Conservation (phyloP, 2,113 vertebrate species). For the Microtus oregoni region DNA sequence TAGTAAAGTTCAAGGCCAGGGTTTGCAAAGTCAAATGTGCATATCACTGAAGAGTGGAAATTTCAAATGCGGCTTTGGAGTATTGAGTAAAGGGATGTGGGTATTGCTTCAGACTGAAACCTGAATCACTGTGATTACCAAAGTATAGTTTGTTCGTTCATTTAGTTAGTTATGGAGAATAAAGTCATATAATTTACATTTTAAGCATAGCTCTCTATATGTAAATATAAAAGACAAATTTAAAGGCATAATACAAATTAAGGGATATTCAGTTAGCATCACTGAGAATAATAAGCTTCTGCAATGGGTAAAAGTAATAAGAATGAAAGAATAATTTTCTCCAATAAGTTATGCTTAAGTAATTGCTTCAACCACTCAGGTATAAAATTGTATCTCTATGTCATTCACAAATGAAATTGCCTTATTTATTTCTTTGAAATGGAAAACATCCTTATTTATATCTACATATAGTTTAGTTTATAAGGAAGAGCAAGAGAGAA, state of each 20-base stretch:
- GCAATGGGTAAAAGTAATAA: neutral
- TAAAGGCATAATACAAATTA: neutral
- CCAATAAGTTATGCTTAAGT: conserved; percentile 11
- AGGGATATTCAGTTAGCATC: neutral
- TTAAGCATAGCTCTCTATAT: neutral
- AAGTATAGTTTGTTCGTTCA: neutral
- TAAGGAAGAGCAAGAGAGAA: conserved; percentile 15
- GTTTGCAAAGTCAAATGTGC: neutral
- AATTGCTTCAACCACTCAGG: neutral
- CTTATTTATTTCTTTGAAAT: neutral
- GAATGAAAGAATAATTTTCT: neutral
- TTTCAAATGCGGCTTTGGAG: neutral
- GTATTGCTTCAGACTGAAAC: neutral
- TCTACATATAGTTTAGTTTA: conserved; percentile 22
- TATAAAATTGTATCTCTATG: neutral
- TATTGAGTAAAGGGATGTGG: neutral
- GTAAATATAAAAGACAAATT: neutral
- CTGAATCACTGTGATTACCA: neutral
- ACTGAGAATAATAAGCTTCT: neutral
- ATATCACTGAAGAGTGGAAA: neutral
- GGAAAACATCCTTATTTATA: neutral
- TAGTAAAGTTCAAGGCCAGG: neutral
- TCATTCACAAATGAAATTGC: neutral
- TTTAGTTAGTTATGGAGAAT: neutral
- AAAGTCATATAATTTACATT: neutral